Percentiles rank a stretch among this genome's conserved stretches.
phyloP scores from a whole-genome alignment of 2,888 invertebrate species.

The Cristatella mucedo region DNA sequence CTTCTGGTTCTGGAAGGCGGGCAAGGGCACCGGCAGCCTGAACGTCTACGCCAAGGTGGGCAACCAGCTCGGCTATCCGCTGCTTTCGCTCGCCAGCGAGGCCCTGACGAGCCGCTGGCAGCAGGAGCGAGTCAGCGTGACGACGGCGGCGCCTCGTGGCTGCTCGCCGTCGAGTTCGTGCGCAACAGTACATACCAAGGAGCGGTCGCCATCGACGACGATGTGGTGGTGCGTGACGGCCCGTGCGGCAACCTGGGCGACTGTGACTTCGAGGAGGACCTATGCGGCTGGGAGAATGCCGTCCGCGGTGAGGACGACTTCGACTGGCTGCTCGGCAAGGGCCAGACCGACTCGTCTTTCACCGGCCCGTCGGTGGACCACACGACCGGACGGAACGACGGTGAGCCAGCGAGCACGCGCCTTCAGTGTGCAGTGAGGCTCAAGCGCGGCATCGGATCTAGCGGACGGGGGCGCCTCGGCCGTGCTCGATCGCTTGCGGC shows the following conservation, averaged over 20 bases:
- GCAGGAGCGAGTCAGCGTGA: too few species aligned
- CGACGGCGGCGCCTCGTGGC: too few species aligned
- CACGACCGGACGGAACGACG: not conserved
- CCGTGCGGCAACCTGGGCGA: constrained; percentile 18
- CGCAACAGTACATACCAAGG: too few species aligned
- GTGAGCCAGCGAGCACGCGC: too few species aligned
- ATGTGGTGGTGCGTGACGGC: constrained; percentile 21
- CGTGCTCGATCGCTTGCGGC: too few species aligned
- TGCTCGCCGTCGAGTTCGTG: too few species aligned
- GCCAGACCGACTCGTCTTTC: constrained; percentile 20
- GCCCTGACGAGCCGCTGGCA: too few species aligned
- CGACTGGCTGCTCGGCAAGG: constrained; percentile 20
- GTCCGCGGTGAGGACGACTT: constrained; percentile 17
- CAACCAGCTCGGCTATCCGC: constrained; percentile 10
- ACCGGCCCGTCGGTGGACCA: constrained; percentile 5
- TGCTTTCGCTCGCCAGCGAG: too few species aligned
- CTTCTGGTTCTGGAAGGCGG: constrained; percentile 14
- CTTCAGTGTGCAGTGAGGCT: too few species aligned
- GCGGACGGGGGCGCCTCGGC: too few species aligned
- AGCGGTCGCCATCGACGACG: constrained; percentile 23
- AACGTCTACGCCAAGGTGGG: constrained; percentile 18
- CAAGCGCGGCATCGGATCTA: too few species aligned
- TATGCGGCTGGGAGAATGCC: constrained; percentile 24
- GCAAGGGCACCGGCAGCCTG: constrained; percentile 6
- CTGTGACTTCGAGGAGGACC: constrained; percentile 24